Evolutionary conservation across 2,113 vertebrate genomes (phyloP), one percentile per base, ranked within the genome.

Genomic region (Lepisosteus osseus): DNA sequence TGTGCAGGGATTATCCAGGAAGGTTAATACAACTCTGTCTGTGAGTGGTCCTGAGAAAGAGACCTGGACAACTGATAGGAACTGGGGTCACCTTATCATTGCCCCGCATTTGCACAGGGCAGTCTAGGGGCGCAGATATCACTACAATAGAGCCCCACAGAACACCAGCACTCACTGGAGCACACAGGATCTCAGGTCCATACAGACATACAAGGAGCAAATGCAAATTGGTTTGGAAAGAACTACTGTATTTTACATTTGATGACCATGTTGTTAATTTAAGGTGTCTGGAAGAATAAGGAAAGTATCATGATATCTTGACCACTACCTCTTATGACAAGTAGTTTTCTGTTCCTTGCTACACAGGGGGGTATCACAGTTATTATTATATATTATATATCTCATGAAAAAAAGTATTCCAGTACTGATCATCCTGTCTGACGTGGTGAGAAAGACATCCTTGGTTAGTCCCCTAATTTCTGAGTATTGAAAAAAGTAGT

Each of bases 21-120:
- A 43, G 55, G 56, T 59, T n/a, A 59, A n/a, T n/a, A 13, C 11
- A 4, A 13, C 12, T 12, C 7, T 6, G 12, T 59, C 56, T 8
- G 11, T 59, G 56, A 59, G 56, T 4, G 56, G 56, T n/a, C 56
- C 13, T 12, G 56, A 12, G 3, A 59, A 12, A 59, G 56, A 14
- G 42, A 41, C 63, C 17, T 44, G 42, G 54, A 7, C 6, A 17
- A 15, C 8, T 54, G 11, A 29, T 51, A n/a, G 41, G 54, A 72
- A 55, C 45, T 45, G n/a, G 13, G 72, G 70, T 79, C 80, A 83
- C 80, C 72, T 80, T 82, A 83, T 80, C 82, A 75, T 17, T 72
- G 29, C 43, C 65, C 63, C 69, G 72, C 56, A 44, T 75, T 72
- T 80, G 72, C 74, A 42, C 17, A 61, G 56, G 47, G 71, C 61